phyloP scores from a whole-genome alignment of 2,888 invertebrate species.

The Celastrina argiolus region DNA sequence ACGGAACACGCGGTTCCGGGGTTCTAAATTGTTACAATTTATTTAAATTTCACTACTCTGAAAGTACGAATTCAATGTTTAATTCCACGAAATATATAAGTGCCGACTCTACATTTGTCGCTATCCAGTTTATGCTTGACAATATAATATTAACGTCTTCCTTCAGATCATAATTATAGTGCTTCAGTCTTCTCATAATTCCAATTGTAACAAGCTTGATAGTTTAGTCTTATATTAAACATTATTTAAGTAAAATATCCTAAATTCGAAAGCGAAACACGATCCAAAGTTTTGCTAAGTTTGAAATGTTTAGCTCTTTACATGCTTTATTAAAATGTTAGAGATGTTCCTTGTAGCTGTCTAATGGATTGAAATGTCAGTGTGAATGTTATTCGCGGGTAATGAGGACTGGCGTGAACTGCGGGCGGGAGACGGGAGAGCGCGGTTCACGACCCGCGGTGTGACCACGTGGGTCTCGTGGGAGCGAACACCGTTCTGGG shows the following conservation, averaged over 20 bases:
- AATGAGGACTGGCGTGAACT: conserved; percentile 9
- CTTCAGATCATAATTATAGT: neutral
- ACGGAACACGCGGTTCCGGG: conserved; percentile 12
- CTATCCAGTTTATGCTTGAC: neutral
- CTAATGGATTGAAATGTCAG: conserved; percentile 16
- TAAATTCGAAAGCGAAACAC: neutral
- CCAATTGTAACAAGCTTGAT: neutral
- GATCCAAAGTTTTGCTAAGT: neutral
- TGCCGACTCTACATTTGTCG: neutral
- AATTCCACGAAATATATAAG: neutral
- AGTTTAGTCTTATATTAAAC: neutral
- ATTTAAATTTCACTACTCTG: neutral
- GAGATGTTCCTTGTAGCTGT: neutral
- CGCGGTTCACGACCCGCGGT: conserved; percentile 44
- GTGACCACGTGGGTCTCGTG: conserved; percentile 46
- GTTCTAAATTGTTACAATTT: conserved; percentile 11
- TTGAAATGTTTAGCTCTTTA: neutral
- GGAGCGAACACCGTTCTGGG: conserved; percentile 38
- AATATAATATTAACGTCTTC: no score
- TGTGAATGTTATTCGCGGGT: conserved; percentile 8
- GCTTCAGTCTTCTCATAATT: no score
- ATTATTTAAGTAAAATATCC: neutral
- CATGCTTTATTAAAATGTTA: neutral
- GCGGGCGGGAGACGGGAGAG: no score
- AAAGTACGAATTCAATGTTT: neutral